phyloP scores from a whole-genome alignment of 2,797 vertebrate genomes.

The Sebastiscus tertius region DNA sequence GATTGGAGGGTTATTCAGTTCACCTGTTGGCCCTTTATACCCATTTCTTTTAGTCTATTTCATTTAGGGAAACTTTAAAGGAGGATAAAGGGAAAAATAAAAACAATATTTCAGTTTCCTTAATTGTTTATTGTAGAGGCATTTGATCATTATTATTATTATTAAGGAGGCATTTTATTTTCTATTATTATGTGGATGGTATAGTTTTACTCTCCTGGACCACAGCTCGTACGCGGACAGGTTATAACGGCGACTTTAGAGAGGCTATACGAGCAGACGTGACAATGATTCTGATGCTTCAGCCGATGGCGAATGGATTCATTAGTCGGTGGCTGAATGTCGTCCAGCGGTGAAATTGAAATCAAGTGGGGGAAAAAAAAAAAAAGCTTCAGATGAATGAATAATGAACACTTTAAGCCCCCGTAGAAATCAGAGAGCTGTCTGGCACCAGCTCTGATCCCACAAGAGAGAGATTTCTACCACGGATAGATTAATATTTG shows the following conservation, averaged over 20 bases:
- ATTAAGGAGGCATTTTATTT: too few species aligned
- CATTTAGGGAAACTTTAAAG: too few species aligned
- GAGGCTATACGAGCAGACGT: neutral
- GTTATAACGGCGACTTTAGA: neutral
- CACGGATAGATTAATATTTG: neutral
- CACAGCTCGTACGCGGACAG: neutral
- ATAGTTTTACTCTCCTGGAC: neutral
- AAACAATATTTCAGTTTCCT: too few species aligned
- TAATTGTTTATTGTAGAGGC: too few species aligned
- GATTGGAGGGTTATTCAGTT: too few species aligned
- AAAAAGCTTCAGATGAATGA: neutral
- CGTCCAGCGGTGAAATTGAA: neutral
- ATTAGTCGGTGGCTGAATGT: neutral
- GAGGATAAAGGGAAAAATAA: too few species aligned
- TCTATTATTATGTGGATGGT: too few species aligned
- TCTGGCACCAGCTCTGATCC: neutral
- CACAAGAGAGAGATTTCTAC: neutral
- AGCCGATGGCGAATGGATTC: neutral
- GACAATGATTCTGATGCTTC: neutral
- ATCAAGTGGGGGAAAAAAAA: neutral
- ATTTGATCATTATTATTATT: too few species aligned
- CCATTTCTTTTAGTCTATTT: too few species aligned
- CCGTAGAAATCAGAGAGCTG: neutral
- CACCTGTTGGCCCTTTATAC: too few species aligned
- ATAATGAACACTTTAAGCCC: neutral